Conservation (phyloP, 1,140 invertebrate species). For the Hylaeus volcanicus region DNA sequence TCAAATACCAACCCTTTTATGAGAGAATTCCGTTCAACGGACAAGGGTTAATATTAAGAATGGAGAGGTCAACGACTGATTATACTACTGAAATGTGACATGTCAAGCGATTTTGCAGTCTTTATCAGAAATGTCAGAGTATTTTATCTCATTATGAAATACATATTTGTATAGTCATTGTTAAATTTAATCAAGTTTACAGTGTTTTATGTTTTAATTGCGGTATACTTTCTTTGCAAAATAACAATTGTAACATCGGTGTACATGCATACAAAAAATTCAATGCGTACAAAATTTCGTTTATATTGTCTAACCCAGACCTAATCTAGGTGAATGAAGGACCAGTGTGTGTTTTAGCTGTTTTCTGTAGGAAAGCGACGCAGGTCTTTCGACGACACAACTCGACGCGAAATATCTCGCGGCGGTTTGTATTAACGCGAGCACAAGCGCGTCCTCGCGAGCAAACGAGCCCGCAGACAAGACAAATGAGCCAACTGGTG, state of each 20-base stretch:
- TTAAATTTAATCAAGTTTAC: no score
- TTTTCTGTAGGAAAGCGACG: neutral
- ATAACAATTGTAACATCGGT: no score
- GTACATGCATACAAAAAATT: no score
- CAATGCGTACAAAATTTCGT: no score
- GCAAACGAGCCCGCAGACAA: constrained; percentile 23
- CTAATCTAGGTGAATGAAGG: no score
- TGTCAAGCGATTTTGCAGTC: neutral
- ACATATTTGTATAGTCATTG: no score
- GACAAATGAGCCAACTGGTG: constrained; percentile 16
- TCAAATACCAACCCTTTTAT: neutral
- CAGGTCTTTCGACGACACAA: neutral
- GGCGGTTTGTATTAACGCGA: constrained; percentile 1
- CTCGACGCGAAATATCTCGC: constrained; percentile 6
- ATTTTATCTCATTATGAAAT: no score
- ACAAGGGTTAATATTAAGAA: neutral
- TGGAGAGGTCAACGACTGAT: neutral
- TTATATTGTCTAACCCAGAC: no score
- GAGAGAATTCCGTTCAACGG: neutral
- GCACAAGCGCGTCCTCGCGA: neutral
- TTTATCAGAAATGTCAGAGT: no score
- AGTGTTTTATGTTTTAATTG: no score
- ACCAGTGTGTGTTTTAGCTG: neutral
- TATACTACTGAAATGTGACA: neutral
- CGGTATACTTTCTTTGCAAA: no score